Conservation (phyloP, 35 echinoderm and acorn worm genomes). For the Eucidaris tribuloides region DNA sequence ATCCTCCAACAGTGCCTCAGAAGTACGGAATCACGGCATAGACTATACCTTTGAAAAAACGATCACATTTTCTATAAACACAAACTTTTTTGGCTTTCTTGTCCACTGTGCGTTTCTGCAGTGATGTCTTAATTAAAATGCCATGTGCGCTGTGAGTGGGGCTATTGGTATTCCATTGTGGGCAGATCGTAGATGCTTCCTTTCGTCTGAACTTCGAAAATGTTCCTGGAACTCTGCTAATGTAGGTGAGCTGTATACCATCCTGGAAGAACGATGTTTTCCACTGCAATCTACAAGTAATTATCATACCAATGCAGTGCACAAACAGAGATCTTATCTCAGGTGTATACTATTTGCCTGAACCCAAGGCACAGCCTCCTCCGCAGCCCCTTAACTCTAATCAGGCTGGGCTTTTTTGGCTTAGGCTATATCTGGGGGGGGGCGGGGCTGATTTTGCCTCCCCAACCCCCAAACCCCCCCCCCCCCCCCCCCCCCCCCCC, state of each 20-base stretch:
- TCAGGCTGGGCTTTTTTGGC: no score
- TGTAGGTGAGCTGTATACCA: slow-evolving; percentile 52
- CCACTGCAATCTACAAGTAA: no score
- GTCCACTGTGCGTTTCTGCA: slow-evolving; percentile 50
- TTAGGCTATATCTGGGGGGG: no score
- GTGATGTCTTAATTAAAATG: slow-evolving; percentile 48
- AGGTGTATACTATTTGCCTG: no score
- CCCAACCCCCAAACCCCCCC: no score
- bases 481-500: no score
- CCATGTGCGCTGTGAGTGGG: slow-evolving; percentile 74
- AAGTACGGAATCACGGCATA: slow-evolving; percentile 76
- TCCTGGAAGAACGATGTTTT: no score
- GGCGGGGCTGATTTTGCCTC: no score
- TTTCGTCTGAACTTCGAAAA: slow-evolving; percentile 73
- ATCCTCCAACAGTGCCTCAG: slow-evolving; percentile 66
- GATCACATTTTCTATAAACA: slow-evolving; percentile 68
- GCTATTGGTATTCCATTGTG: slow-evolving; percentile 77
- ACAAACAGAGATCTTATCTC: no score
- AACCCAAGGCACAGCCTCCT: no score
- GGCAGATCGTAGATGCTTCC: slow-evolving; percentile 39
- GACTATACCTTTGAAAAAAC: slow-evolving; percentile 63
- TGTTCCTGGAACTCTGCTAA: slow-evolving; percentile 82
- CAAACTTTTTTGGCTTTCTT: slow-evolving; percentile 68
- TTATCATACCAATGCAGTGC: no score
- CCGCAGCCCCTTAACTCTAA: no score